Evolutionary conservation across 2,113 vertebrate genomes (phyloP).

Genomic region (Porphyrio hochstetteri): DNA sequence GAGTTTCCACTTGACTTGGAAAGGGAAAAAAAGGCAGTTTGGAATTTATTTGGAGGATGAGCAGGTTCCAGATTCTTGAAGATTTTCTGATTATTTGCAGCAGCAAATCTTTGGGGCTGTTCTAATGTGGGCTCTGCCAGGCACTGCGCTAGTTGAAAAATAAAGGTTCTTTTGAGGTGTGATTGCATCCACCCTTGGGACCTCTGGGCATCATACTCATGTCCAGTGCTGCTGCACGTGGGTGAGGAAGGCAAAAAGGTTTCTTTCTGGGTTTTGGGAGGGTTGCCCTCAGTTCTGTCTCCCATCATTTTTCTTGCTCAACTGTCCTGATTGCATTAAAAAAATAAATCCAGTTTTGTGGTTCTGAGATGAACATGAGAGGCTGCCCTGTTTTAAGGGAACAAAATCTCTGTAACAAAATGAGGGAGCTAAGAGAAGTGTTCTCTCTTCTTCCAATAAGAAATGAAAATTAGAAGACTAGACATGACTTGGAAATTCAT

Average conservation of each 20-base stretch:
- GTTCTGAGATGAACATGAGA: not conserved
- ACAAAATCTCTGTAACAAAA: not conserved
- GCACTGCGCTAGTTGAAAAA: not conserved
- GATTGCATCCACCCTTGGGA: not conserved
- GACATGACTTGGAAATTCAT: fast-evolving
- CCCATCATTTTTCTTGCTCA: not conserved
- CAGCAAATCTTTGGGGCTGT: not conserved
- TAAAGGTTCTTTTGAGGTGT: not conserved
- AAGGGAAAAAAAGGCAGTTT: not conserved
- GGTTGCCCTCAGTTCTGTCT: not conserved
- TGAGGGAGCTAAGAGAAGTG: not conserved
- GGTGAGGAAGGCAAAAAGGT: not conserved
- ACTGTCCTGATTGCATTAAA: not conserved
- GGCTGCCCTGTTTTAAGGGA: not conserved
- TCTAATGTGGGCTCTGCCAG: not conserved
- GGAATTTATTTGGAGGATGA: slow-evolving; percentile 25
- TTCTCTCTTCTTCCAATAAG: not conserved
- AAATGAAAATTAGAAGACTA: not conserved
- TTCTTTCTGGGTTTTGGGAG: not conserved
- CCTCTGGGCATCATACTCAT: fast-evolving
- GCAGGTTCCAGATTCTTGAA: slow-evolving; percentile 11
- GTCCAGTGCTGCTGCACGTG: not conserved
- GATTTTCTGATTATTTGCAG: slow-evolving; percentile 33
- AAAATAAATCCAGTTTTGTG: not conserved
- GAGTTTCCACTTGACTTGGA: slow-evolving; percentile 18